These are phyloP conservation scores for Luehdorfia chinensis DNA, from an alignment of 1,140 invertebrate genomes.

Conservation along the genomic window DNA sequence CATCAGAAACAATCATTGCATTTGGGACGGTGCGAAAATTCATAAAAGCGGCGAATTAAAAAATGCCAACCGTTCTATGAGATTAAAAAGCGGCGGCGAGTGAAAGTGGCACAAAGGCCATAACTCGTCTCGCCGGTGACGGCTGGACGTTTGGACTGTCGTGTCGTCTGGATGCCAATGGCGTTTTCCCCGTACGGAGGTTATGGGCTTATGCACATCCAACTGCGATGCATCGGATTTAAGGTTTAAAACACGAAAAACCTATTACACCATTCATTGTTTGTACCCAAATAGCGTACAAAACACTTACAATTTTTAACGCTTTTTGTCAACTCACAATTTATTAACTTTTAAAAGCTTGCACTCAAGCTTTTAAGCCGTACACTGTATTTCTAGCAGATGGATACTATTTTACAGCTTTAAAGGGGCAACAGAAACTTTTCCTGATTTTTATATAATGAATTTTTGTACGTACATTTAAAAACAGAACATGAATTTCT, in stretches of 20 bases:
- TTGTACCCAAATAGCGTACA: constrained; percentile 53
- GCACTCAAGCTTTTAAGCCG: constrained; percentile 54
- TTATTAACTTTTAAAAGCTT: constrained; percentile 66
- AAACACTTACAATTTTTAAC: constrained; percentile 51
- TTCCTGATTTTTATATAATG: constrained; percentile 8
- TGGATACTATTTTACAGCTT: constrained; percentile 12
- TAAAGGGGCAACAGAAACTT: constrained; percentile 10
- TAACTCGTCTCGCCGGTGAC: constrained; percentile 63
- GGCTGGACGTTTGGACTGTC: constrained; percentile 39
- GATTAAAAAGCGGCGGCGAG: constrained; percentile 58
- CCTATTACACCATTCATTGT: constrained; percentile 63
- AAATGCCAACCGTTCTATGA: constrained; percentile 4
- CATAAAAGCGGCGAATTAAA: constrained; percentile 49
- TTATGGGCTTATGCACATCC: constrained; percentile 25
- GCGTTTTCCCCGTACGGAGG: constrained; percentile 19
- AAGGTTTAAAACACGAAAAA: constrained; percentile 63
- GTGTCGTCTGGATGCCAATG: constrained; percentile 42
- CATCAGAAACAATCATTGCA: constrained; percentile 39
- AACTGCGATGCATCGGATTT: constrained; percentile 51
- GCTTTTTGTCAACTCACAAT: constrained; percentile 58
- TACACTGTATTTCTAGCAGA: constrained; percentile 24
- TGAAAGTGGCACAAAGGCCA: constrained; percentile 69
- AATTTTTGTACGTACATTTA: too few species aligned
- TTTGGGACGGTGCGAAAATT: constrained; percentile 52
- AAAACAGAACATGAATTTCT: too few species aligned